phyloP scores from a whole-genome alignment of 2,113 vertebrate species.

The Percina caprodes region DNA sequence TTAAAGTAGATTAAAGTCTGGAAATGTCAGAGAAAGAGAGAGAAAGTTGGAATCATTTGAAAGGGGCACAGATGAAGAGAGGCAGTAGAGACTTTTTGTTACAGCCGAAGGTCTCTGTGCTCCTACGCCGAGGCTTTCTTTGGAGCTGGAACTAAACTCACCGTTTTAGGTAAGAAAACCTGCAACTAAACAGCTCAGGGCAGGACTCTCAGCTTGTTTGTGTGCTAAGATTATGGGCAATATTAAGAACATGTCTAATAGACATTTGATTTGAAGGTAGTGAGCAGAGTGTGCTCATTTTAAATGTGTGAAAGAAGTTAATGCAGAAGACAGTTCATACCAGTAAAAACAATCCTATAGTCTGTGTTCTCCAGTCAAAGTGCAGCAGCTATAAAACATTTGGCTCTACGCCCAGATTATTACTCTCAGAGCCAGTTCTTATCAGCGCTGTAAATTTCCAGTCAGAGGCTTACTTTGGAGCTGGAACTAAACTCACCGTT shows the following conservation, averaged over 20 bases:
- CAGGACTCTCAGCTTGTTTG: neutral
- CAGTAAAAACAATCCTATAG: too few relatives aligned
- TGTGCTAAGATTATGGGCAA: too few relatives aligned
- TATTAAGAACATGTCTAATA: neutral
- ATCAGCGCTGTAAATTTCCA: constrained; percentile 20
- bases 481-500: constrained; percentile 69
- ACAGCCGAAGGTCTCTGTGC: constrained; percentile 63
- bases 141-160: constrained; percentile 80
- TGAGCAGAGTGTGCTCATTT: neutral
- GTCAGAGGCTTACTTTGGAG: constrained; percentile 60
- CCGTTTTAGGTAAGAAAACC: constrained; percentile 77
- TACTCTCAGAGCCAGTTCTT: constrained; percentile 31
- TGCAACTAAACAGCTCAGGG: neutral
- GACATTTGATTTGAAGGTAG: neutral
- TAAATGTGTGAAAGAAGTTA: too few relatives aligned
- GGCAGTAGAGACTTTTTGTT: constrained; percentile 50
- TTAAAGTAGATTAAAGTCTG: neutral
- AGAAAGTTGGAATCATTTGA: neutral
- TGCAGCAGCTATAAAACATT: neutral
- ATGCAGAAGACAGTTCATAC: too few relatives aligned
- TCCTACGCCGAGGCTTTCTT: constrained; percentile 64
- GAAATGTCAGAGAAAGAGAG: neutral
- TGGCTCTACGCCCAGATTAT: constrained; percentile 49
- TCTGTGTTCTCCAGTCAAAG: neutral
- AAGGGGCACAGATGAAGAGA: rapidly evolving